Percentiles rank a stretch among this genome's conserved stretches.
phyloP scores from a whole-genome alignment of 2,113 vertebrate species.

The Catharus bicknelli region DNA sequence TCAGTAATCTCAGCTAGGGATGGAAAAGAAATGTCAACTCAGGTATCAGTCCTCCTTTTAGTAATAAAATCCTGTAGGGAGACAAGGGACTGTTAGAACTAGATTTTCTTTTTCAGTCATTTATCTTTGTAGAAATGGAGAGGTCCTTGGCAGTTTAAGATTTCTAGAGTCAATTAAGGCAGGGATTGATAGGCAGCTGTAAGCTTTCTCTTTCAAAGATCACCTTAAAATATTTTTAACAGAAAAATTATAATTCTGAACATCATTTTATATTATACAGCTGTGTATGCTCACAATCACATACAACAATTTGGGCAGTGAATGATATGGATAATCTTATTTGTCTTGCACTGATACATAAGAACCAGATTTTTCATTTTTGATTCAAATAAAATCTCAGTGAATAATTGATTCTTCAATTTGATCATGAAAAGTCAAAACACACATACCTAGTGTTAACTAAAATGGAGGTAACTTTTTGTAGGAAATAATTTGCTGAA shows the following conservation, averaged over 20 bases:
- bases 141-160: neutral
- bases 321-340: neutral
- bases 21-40: neutral
- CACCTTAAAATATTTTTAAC: neutral
- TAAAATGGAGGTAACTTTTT: neutral
- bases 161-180: neutral
- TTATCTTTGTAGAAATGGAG: neutral
- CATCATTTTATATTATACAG: neutral
- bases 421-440: neutral
- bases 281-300: neutral
- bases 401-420: neutral
- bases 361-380: neutral
- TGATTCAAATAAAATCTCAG: neutral
- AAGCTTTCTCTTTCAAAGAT: neutral
- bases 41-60: neutral
- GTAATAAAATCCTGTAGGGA: neutral
- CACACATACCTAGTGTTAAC: neutral
- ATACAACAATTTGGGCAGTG: neutral
- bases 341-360: neutral
- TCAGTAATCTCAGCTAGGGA: neutral
- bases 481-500: neutral
- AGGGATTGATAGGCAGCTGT: neutral
- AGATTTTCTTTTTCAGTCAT: neutral
- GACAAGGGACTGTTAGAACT: neutral
- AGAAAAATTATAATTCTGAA: neutral